A percentile compares a stretch with the other conserved stretches of the same genome.
phyloP scores from a whole-genome alignment of 2,888 invertebrate species.

The Xestia c-nigrum region DNA sequence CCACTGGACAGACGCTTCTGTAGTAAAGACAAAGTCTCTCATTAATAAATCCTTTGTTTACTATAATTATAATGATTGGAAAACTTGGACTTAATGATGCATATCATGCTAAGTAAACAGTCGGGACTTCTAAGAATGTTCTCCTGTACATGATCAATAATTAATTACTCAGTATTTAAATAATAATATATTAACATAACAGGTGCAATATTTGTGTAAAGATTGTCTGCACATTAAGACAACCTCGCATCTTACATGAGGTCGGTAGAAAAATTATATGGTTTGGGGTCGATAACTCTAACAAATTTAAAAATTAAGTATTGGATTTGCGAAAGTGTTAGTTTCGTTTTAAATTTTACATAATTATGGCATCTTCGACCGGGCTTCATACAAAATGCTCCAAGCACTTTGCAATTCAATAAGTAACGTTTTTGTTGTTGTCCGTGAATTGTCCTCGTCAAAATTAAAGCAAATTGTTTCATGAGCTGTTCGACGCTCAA shows the following conservation, averaged over 20 bases:
- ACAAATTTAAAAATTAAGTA: not conserved
- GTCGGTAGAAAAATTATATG: not conserved
- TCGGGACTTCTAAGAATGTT: not conserved
- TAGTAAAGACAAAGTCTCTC: not conserved
- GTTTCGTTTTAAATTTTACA: not conserved
- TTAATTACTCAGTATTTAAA: constrained; percentile 6
- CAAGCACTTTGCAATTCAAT: not conserved
- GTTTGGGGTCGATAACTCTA: not conserved
- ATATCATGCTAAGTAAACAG: not conserved
- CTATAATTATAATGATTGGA: not conserved
- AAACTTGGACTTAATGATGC: not conserved
- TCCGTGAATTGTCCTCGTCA: not conserved
- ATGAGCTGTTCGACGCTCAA: not conserved
- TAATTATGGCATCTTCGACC: not conserved
- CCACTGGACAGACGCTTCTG: not conserved
- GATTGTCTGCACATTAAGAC: not conserved
- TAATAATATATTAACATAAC: constrained; percentile 36
- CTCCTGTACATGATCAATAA: not conserved
- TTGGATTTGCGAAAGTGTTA: not conserved
- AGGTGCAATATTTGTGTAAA: constrained; percentile 17
- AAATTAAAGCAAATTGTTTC: not conserved
- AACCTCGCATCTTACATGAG: not conserved
- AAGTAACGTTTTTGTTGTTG: not conserved
- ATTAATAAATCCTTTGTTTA: not conserved
- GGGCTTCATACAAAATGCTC: too few relatives aligned